phyloP scores from a whole-genome alignment of 2,888 invertebrate species.

The Luperina testacea region DNA sequence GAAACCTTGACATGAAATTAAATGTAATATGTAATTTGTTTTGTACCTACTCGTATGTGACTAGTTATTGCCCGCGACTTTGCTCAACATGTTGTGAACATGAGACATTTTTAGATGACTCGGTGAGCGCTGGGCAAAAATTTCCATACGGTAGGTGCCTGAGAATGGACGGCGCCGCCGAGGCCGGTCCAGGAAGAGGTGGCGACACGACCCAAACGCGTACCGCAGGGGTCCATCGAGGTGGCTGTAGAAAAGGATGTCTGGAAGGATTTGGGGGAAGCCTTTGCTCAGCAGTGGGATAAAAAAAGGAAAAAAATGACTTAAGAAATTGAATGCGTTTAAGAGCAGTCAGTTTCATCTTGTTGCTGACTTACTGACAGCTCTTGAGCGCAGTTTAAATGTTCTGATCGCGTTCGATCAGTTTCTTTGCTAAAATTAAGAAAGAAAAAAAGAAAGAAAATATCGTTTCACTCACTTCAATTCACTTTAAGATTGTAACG shows the following conservation, averaged over 20 bases:
- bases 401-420: background rate
- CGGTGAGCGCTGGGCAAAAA: background rate
- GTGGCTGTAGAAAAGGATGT: too few relatives aligned
- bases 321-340: background rate
- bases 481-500: background rate
- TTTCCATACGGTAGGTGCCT: background rate
- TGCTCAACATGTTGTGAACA: background rate
- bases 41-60: background rate
- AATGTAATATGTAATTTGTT: conserved; percentile 43
- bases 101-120: background rate
- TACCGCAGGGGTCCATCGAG: too few relatives aligned
- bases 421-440: background rate
- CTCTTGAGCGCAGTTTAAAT: background rate
- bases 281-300: too few relatives aligned
- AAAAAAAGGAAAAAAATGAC: too few relatives aligned
- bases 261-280: too few relatives aligned
- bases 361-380: background rate
- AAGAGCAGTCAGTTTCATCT: too few relatives aligned
- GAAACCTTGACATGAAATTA: conserved; percentile 75
- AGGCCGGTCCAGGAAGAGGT: too few relatives aligned
- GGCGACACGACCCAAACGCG: too few relatives aligned
- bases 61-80: background rate
- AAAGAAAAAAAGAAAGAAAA: too few relatives aligned
- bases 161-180: too few relatives aligned
- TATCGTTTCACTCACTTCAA: too few relatives aligned